Base-by-base conservation (phyloP, 2,888 invertebrate genomes). In the Spilarctia lutea region DNA sequence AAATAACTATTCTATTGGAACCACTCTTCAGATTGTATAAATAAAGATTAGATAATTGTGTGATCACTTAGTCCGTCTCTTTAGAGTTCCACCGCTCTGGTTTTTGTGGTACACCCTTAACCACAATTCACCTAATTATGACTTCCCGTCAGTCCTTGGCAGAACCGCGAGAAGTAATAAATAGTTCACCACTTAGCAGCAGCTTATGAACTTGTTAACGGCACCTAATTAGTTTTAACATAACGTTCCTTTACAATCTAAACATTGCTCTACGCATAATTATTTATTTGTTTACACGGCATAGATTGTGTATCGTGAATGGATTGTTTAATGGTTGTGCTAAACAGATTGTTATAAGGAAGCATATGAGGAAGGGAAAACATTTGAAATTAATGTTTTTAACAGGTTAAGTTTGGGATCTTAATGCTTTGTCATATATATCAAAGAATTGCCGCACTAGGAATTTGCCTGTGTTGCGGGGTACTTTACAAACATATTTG, bases 181-280 rank as follows among this genome's bases (percentile, higher is more conserved):
- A n/a, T 56, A n/a, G 24, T 24, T 68, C 68, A 11, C 33, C n/a
- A 69, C n/a, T 56, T 69, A 69, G 33, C 68, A 13, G n/a, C 56
- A 69, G 52, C 27, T 56, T 56, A 52, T 35, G 35, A 69, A 69
- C 52, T 35, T 69, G 56, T 35, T 69, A 56, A 18, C n/a, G 45
- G 45, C 11, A 35, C 60, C 13, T 27, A 60, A 60, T 60, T 60
- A 60, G 16, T 27, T 60, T 60, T 60, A 60, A 60, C 13, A 16
- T 27, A 60, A 27, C 27, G 52, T 56, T 56, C 27, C 3, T 10
- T n/a, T 11, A 4, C 6, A 13, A 27, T 13, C 3, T 60, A 27
- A 27, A 60, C 27, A 60, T 27, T n/a, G 60, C 27, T 60, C 16
- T 27, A 60, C 11, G 6, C n/a, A 27, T 60, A 60, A 3, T 27